Evolutionary conservation across 2,888 invertebrate species (phyloP).

Genomic region (Aleiodes alternator): DNA sequence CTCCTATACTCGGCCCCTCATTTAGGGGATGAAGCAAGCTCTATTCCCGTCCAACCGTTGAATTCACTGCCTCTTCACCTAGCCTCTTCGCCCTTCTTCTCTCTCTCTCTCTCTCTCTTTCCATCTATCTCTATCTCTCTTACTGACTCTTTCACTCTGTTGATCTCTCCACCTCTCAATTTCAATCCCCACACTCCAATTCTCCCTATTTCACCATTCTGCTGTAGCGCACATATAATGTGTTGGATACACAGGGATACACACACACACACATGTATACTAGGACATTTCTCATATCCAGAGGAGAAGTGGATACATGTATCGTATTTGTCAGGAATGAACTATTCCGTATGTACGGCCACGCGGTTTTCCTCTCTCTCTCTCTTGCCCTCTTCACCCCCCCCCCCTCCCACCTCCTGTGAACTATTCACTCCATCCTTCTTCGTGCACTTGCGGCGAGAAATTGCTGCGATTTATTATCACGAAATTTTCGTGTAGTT

Average conservation of each 20-base stretch:
- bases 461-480: slow-evolving; percentile 66
- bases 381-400: not conserved
- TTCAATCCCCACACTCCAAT: slow-evolving; percentile 37
- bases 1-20: slow-evolving; percentile 56
- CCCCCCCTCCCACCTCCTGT: not conserved
- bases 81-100: slow-evolving; percentile 41
- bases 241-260: slow-evolving; percentile 7
- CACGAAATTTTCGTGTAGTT: slow-evolving; percentile 55
- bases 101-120: slow-evolving; percentile 28
- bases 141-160: slow-evolving; percentile 13
- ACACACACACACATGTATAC: not conserved
- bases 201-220: slow-evolving; percentile 43
- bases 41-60: slow-evolving; percentile 42
- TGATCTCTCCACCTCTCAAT: slow-evolving; percentile 47
- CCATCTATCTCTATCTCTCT: slow-evolving; percentile 25
- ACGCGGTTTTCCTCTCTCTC: slow-evolving; percentile 51
- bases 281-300: slow-evolving; percentile 40
- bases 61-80: slow-evolving; percentile 32
- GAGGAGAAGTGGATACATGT: slow-evolving; percentile 63
- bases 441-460: slow-evolving; percentile 51
- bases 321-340: slow-evolving; percentile 68
- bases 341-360: slow-evolving; percentile 64
- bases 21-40: slow-evolving; percentile 60
- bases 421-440: slow-evolving; percentile 9
- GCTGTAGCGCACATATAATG: too few species aligned